Percentiles rank a stretch among this genome's conserved stretches.
phyloP scores from a whole-genome alignment of 2,113 vertebrate species.

The Paratilapia polleni region DNA sequence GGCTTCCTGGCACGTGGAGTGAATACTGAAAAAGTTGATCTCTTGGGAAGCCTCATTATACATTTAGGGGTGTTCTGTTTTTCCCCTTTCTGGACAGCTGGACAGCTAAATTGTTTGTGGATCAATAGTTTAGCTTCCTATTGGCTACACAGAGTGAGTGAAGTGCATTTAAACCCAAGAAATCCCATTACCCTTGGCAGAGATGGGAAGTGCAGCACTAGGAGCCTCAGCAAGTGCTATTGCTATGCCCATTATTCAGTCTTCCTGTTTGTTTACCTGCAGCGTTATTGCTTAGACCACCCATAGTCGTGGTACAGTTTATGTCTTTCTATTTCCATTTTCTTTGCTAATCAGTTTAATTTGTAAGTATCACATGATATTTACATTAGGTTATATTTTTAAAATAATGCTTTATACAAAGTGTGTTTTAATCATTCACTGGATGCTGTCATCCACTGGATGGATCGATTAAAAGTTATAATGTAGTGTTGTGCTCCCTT shows the following conservation, averaged over 20 bases:
- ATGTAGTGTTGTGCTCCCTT: background rate
- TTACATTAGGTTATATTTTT: background rate
- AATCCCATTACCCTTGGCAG: slow-evolving; percentile 79
- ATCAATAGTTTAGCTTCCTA: slow-evolving; percentile 81
- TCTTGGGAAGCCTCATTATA: slow-evolving; percentile 72
- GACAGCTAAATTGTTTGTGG: slow-evolving; percentile 78
- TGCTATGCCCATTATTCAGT: slow-evolving; percentile 59
- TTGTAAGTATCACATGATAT: background rate
- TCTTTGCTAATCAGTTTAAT: background rate
- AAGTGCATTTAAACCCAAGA: slow-evolving; percentile 75
- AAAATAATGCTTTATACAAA: background rate
- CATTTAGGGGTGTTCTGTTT: slow-evolving; percentile 73
- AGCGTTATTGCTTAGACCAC: slow-evolving; percentile 34
- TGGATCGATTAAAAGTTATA: slow-evolving; percentile 18
- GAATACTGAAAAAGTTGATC: slow-evolving; percentile 62
- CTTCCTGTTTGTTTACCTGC: slow-evolving; percentile 60
- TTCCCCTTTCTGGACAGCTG: slow-evolving; percentile 67
- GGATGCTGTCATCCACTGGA: background rate
- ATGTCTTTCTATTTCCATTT: background rate
- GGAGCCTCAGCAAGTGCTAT: slow-evolving; percentile 50
- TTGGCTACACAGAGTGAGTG: slow-evolving; percentile 62
- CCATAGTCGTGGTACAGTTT: background rate
- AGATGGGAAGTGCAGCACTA: slow-evolving; percentile 64
- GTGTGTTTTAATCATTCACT: slow-evolving; percentile 9
- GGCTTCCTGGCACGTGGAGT: slow-evolving; percentile 52